Base-by-base conservation (phyloP, 2,888 invertebrate genomes). In the Brachypalpus laphriformis region DNA sequence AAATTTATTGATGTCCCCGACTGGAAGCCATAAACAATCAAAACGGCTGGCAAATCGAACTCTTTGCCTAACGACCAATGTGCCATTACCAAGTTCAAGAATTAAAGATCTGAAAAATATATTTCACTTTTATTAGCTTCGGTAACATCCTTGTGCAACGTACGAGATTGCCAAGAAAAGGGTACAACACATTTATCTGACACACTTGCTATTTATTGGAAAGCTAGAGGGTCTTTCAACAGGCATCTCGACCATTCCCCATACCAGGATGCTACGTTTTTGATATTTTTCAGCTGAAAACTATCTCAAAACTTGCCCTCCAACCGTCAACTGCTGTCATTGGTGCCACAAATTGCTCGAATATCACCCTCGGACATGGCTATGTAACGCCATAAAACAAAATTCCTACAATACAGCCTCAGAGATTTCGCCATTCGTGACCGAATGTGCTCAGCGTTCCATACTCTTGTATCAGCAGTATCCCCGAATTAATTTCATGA, bases 401-500 rank as follows among this genome's bases (percentile, higher is more conserved):
- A 63, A 45, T 63, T 42, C 61, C 20, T 31, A 42, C 63, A 63
- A 25, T 5, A 25, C 14, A 14, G 20, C 57, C 34, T 59, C 42
- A 25, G 66, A 74, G 66, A 68, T 74, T 68, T 74, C 47, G 16
- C 59, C 49, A 18, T 11, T n/a, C 56, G 40, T 54, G 31, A 34
- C 68, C 56, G 56, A 5, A 1, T 49, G 11, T 37, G 34, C 22
- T 11, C 6, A 11, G 0, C 4, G 59, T 16, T 18, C 18, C 8
- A 20, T 47, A 6, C 54, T 49, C 22, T 5, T 34, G 28, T 37
- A 65, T 47, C 16, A 49, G 47, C 31, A 65, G 65, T 49, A 61
- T 47, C 31, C 34, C 31, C 28, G 61, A 78, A 82, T 82, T 72
- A 82, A 74, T 72, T 82, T 66, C 71, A 78, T 82, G 78, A 82